Base-by-base conservation (phyloP, 1,140 invertebrate species). In the Drosophila tsacasi region DNA sequence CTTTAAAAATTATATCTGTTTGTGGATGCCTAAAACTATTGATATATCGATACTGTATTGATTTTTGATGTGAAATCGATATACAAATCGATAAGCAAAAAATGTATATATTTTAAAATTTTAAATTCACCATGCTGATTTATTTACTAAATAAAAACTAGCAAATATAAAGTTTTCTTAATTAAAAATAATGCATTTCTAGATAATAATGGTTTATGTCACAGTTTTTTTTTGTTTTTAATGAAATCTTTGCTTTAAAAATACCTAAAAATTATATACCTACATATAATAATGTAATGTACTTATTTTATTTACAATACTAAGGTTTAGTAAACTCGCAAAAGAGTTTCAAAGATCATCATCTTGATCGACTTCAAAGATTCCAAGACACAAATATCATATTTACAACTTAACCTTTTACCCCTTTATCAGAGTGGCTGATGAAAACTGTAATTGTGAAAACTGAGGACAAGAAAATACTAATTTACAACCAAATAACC, bases 391-490 rank as follows among this genome's bases (percentile, higher is more conserved):
- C 15, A 49, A 49, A 27, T 19, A 52, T 52, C 6, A 30, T 52
- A 12, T 19, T 19, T 19, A 19, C 8, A 19, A 32, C 3, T 12
- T 2, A 32, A 54, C n/a, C 10, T 0, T 54, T 54, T 15, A 21
- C 30, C 19, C 13, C 13, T 17, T 55, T 37, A 55, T 55, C 52
- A 10, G 6, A 32, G 6, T 0, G 4, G 7, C 25, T 23, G 8
- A 37, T 23, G 54, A 39, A 57, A 57, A 23, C 35, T 17, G 15
- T 57, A 39, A n/a, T 12, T 23, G 35, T 39, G 35, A 49, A 60
- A 60, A 37, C 32, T 55, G 0, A 15, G 15, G 19, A 23, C 27
- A 2, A 2, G 17, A 23, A 42, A 40, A 40, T 13, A n/a, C 25
- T 32, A 5, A 42, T 63, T 30, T 44, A 17, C 15, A 17, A 39